Evolutionary conservation across 2,797 vertebrate species (phyloP), one percentile per base, ranked within the genome.

Genomic region (Anas georgica): DNA sequence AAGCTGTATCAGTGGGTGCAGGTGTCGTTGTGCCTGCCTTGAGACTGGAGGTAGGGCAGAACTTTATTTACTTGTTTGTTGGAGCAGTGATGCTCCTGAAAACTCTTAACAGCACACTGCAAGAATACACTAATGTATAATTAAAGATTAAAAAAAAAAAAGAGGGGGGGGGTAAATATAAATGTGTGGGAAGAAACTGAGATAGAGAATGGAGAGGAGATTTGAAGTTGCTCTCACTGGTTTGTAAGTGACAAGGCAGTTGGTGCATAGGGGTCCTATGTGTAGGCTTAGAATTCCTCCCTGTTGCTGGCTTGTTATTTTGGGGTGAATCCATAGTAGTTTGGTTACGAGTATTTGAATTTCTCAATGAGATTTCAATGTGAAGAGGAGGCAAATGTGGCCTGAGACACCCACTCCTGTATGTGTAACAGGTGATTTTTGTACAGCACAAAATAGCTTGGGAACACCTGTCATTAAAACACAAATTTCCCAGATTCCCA

Each of bases 391-490:
- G 39, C 6, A 63, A 15, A 25, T 0, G 4, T 35, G 23, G 12
- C n/a, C 15, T 9, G 39, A 77, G 64, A 17, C 17, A 7, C 62
- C 4, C 21, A 21, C 12, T 28, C 7, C 17, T 33, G 9, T 20
- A n/a, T 14, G 7, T 1, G 1, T 1, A 1, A 48, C 7, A 39
- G 52, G 6, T 28, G 39, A 23, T 39, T 43, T 64, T 31, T 55
- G 28, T 22, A 15, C 28, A 63, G 20, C 18, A 43, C 13, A 18
- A 64, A 31, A 22, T 3, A 43, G 12, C 28, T 43, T 6, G 7
- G 28, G 29, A 28, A 43, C 18, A 43, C 41, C 39, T 31, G 39
- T 31, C 20, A 43, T 21, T 31, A 43, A 43, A 31, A 15, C 43
- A 29, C 6, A 2, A 1, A 16, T 63, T 41, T 58, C 21, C 26